Conservation (phyloP, 2,113 vertebrate genomes). For the Triplophysa tibetana region DNA sequence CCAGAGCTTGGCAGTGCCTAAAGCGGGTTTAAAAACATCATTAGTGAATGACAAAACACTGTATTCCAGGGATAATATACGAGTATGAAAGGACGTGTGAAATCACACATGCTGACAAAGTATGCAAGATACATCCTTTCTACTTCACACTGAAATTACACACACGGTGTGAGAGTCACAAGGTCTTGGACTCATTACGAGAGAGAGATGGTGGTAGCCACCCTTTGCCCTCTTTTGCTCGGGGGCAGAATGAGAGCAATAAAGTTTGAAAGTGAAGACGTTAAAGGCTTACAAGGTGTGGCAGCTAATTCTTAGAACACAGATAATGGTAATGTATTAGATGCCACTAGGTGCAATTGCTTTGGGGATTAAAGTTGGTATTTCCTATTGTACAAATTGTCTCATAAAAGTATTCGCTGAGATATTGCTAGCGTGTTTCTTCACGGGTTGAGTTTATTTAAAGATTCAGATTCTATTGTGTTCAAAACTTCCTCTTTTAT, state of each 20-base stretch:
- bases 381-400: not conserved
- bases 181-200: not conserved
- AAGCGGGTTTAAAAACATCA: not conserved
- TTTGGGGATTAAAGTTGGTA: not conserved
- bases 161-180: not conserved
- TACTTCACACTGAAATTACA: not conserved
- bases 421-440: not conserved
- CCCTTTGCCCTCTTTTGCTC: not conserved
- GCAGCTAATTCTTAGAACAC: not conserved
- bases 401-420: not conserved
- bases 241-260: not conserved
- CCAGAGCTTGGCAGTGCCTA: conserved; percentile 19
- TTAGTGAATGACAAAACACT: not conserved
- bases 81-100: not conserved
- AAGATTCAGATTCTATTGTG: conserved; percentile 29
- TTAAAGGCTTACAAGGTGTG: not conserved
- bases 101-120: not conserved
- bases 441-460: conserved; percentile 8
- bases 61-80: not conserved
- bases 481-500: conserved; percentile 39
- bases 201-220: not conserved
- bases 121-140: not conserved
- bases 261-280: conserved; percentile 3
- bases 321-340: not conserved
- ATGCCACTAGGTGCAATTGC: not conserved